Evolutionary conservation across 2,113 vertebrate species (phyloP).

Genomic region (Seriola rivoliana): DNA sequence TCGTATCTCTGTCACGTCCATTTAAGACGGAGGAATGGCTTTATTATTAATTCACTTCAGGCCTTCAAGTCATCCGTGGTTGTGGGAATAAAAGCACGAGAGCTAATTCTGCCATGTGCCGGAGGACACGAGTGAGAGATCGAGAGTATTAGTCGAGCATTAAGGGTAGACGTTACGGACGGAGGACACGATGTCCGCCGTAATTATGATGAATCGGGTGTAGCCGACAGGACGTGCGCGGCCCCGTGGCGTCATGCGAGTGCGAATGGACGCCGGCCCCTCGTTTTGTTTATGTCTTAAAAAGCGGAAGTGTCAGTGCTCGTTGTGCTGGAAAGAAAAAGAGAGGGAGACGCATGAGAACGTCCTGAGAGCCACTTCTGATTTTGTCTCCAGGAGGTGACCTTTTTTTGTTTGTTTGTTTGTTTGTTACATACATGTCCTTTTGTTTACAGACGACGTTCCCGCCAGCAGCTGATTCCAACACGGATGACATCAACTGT

Average conservation of each 20-base stretch:
- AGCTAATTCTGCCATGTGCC: conserved; percentile 22
- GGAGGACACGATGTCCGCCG: conserved; percentile 17
- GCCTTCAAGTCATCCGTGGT: not conserved
- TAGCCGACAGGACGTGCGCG: conserved; percentile 80
- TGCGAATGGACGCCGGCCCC: conserved; percentile 13
- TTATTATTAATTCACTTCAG: conserved; percentile 12
- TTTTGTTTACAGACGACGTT: conserved; percentile 56
- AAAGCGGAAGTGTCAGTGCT: not conserved
- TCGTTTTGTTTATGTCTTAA: conserved; percentile 36
- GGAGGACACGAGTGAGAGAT: conserved; percentile 12
- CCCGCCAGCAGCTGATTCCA: conserved; percentile 77
- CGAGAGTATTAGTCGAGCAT: not conserved
- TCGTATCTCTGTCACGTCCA: conserved; percentile 1
- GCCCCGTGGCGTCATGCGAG: conserved; percentile 71
- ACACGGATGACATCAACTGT: conserved; percentile 85
- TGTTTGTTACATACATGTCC: not conserved
- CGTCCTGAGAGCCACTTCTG: not conserved
- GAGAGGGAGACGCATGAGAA: conserved; percentile 30
- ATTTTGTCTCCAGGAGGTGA: too few species aligned
- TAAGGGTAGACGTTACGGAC: conserved; percentile 13
- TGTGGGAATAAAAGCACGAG: conserved; percentile 8
- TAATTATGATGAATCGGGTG: conserved; percentile 84
- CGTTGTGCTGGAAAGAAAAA: conserved; percentile 20
- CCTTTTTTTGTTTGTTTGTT: too few species aligned
- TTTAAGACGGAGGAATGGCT: conserved; percentile 5